Evolutionary conservation across 2,888 invertebrate genomes (phyloP).

Genomic region (Dryocosmus kuriphilus): DNA sequence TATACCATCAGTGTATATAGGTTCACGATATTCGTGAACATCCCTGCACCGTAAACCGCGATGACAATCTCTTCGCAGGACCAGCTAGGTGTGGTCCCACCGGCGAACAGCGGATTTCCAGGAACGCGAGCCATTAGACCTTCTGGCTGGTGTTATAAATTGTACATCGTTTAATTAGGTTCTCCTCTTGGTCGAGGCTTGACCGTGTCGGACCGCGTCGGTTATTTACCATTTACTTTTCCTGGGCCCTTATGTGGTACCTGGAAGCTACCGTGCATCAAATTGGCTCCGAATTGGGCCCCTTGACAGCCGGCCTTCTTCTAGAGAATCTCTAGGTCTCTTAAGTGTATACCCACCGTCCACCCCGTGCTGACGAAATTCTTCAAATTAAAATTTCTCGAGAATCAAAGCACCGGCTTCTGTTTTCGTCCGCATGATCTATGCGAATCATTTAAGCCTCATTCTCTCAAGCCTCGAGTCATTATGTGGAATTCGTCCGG

Average conservation of each 20-base stretch:
- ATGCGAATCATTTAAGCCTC: not conserved
- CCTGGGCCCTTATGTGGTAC: slow-evolving; percentile 60
- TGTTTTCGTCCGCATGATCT: slow-evolving; percentile 20
- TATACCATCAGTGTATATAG: not conserved
- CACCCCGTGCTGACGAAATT: slow-evolving; percentile 18
- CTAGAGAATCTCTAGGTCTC: slow-evolving; percentile 8
- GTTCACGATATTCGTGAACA: slow-evolving; percentile 56
- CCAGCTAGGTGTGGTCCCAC: slow-evolving; percentile 76
- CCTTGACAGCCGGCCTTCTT: slow-evolving; percentile 37
- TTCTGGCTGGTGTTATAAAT: slow-evolving; percentile 77
- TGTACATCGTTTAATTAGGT: slow-evolving; percentile 78
- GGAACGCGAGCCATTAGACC: slow-evolving; percentile 77
- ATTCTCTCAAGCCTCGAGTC: slow-evolving; percentile 8
- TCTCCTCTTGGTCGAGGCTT: slow-evolving; percentile 62
- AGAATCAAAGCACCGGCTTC: slow-evolving; percentile 37
- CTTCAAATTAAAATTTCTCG: slow-evolving; percentile 35
- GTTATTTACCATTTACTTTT: slow-evolving; percentile 71
- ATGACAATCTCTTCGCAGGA: slow-evolving; percentile 73
- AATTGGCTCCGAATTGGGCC: slow-evolving; percentile 70
- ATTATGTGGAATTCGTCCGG: slow-evolving; percentile 18
- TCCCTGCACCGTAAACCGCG: slow-evolving; percentile 58
- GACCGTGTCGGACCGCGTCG: slow-evolving; percentile 58
- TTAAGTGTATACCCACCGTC: not conserved
- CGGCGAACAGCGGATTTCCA: slow-evolving; percentile 75
- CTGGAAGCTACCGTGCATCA: slow-evolving; percentile 71